phyloP scores from a whole-genome alignment of 2,797 vertebrate genomes.

The Mormyrops boulengeri region DNA sequence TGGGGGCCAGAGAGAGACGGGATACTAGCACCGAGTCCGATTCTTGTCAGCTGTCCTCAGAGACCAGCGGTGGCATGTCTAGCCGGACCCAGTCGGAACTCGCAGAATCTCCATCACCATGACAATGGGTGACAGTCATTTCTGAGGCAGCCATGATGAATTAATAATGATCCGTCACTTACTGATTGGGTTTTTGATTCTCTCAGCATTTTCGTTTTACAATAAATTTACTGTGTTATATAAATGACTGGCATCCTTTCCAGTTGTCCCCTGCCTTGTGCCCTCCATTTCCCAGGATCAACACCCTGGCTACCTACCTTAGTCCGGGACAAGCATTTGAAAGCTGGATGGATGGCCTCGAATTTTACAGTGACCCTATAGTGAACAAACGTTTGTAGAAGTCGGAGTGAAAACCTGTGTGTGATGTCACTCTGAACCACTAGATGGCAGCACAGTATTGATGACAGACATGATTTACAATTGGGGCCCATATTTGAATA shows the following conservation, averaged over 20 bases:
- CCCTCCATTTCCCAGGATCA: background rate
- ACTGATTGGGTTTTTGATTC: background rate
- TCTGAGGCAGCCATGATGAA: background rate
- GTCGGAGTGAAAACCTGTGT: background rate
- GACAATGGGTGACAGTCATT: background rate
- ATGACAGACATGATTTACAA: background rate
- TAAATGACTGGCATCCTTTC: background rate
- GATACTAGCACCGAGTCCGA: background rate
- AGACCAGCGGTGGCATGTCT: conserved; percentile 13
- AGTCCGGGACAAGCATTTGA: background rate
- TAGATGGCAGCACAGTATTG: background rate
- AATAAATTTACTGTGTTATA: background rate
- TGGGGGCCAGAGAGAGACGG: conserved; percentile 27
- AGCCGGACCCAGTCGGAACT: background rate
- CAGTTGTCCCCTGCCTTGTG: background rate
- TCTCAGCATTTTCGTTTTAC: background rate
- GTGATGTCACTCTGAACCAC: background rate
- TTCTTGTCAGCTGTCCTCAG: conserved; percentile 18
- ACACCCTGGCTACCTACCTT: background rate
- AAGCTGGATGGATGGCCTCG: background rate
- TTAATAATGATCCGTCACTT: background rate
- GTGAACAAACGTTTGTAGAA: background rate
- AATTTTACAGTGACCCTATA: background rate
- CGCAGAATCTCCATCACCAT: background rate
- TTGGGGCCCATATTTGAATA: background rate